phyloP scores from a whole-genome alignment of 2,113 vertebrate genomes.

The Prunella himalayana region DNA sequence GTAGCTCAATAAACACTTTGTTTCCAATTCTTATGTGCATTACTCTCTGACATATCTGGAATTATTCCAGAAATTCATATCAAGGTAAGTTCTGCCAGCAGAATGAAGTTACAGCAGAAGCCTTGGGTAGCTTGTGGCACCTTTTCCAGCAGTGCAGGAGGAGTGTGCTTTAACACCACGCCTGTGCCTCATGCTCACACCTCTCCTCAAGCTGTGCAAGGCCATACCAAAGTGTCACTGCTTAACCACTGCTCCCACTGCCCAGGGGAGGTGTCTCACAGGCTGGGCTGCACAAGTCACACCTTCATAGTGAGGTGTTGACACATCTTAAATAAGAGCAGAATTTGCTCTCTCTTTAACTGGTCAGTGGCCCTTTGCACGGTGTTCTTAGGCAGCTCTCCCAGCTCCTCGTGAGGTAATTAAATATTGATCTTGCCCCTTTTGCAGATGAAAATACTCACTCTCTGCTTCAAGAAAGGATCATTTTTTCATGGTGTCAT shows the following conservation, averaged over 20 bases:
- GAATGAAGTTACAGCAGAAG: background rate
- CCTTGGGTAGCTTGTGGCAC: background rate
- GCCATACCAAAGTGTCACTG: background rate
- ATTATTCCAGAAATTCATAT: background rate
- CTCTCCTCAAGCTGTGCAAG: background rate
- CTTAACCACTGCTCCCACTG: background rate
- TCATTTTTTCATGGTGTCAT: background rate
- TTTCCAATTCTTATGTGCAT: background rate
- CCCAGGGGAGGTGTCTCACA: background rate
- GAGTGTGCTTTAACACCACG: accelerated
- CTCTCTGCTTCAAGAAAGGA: background rate
- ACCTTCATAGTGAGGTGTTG: background rate
- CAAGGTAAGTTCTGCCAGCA: background rate
- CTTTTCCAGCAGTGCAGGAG: accelerated
- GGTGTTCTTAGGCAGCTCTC: background rate
- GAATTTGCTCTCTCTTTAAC: background rate
- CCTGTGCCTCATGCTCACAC: background rate
- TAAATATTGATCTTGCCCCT: background rate
- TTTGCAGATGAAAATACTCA: background rate
- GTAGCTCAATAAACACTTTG: background rate
- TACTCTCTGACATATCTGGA: background rate
- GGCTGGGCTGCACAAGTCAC: background rate
- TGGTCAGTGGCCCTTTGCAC: background rate
- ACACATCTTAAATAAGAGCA: background rate
- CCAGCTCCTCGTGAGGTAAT: background rate